Evolutionary conservation across 2,888 invertebrate genomes (phyloP).

Genomic region (Xylota segnis): DNA sequence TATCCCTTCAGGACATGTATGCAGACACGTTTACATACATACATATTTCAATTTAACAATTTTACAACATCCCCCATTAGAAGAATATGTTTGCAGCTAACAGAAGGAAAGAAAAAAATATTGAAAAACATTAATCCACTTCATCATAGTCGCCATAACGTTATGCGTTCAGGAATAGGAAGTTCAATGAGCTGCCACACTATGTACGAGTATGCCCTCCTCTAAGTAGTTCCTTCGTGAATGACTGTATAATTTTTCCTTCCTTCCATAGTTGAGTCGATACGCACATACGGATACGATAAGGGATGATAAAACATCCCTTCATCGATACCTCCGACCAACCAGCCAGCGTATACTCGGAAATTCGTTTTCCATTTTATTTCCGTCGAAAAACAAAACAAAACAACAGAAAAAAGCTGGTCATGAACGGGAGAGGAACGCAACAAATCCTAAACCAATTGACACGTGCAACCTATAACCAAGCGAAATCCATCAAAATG

Average conservation of each 20-base stretch:
- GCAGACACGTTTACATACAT: neutral
- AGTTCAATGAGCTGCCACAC: slow-evolving; percentile 49
- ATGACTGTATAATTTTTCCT: slow-evolving; percentile 66
- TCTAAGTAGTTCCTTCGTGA: slow-evolving; percentile 56
- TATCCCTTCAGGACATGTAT: slow-evolving; percentile 50
- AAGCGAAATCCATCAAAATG: slow-evolving; percentile 53
- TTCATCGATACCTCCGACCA: slow-evolving; percentile 35
- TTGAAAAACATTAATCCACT: slow-evolving; percentile 74
- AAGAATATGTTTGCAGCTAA: slow-evolving; percentile 61
- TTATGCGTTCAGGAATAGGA: slow-evolving; percentile 61
- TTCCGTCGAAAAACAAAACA: slow-evolving; percentile 38
- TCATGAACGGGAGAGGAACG: slow-evolving; percentile 43
- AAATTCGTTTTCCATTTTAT: slow-evolving; percentile 68
- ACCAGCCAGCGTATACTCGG: slow-evolving; percentile 46
- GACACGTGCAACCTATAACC: slow-evolving; percentile 74
- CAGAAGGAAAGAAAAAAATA: slow-evolving; percentile 44
- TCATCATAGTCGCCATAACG: slow-evolving; percentile 59
- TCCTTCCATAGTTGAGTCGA: slow-evolving; percentile 43
- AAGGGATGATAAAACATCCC: slow-evolving; percentile 72
- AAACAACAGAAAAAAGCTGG: slow-evolving; percentile 2
- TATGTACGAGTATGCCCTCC: slow-evolving; percentile 17
- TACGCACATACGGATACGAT: slow-evolving; percentile 27
- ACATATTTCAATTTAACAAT: slow-evolving; percentile 52
- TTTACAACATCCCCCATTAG: slow-evolving; percentile 45
- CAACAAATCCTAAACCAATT: slow-evolving; percentile 75